These are phyloP conservation scores for Iselma pallidipennis DNA, from an alignment of 2,888 invertebrate genomes.

Conservation along the genomic window DNA sequence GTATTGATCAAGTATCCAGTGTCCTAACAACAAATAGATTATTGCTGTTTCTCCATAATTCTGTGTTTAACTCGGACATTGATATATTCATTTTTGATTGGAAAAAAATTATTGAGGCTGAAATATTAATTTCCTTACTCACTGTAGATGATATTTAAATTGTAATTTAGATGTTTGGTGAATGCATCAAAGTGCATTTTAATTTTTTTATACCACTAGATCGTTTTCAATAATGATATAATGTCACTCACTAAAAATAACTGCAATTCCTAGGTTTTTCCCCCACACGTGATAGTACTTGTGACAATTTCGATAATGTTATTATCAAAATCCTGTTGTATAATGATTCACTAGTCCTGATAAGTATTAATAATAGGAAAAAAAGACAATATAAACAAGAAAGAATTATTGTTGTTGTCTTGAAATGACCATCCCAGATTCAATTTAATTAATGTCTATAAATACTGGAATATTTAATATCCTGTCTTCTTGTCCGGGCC, in stretches of 20 bases:
- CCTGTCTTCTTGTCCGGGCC: conserved; percentile 33
- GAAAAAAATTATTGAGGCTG: not conserved
- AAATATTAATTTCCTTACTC: not conserved
- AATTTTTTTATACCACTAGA: too few species aligned
- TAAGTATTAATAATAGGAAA: not conserved
- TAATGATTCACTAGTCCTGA: not conserved
- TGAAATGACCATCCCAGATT: conserved; percentile 2
- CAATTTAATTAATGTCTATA: conserved; percentile 21
- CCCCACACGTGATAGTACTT: not conserved
- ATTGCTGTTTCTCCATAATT: not conserved
- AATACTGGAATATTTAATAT: conserved; percentile 43
- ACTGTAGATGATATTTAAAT: not conserved
- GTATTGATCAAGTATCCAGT: not conserved
- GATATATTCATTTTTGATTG: not conserved
- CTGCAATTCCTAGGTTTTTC: not conserved
- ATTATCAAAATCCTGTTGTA: conserved; percentile 1
- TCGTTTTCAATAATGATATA: too few species aligned
- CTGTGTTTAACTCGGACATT: not conserved
- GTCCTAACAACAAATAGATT: not conserved
- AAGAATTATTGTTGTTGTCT: not conserved
- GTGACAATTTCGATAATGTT: not conserved
- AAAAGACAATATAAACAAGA: not conserved
- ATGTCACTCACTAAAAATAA: not conserved
- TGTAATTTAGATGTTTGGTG: not conserved
- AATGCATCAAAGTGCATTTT: not conserved